Conservation (phyloP, 2,888 invertebrate species). For the Carabus problematicus region DNA sequence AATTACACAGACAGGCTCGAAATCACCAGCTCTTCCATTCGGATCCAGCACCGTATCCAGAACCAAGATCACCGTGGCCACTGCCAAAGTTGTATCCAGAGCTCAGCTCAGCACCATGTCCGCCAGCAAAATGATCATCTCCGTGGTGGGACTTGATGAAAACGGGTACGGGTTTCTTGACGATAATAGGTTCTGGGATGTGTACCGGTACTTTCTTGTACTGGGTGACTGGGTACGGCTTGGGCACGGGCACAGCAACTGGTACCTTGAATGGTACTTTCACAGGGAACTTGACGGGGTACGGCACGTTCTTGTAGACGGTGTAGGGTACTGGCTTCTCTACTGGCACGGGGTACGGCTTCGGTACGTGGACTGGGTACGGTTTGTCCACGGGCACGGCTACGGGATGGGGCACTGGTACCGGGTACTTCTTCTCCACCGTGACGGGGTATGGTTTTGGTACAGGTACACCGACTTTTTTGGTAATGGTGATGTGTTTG, state of each 20-base stretch:
- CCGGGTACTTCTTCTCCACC: conserved; percentile 37
- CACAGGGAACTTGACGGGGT: conserved; percentile 32
- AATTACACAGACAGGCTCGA: too few species aligned
- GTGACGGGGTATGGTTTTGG: conserved; percentile 36
- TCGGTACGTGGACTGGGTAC: conserved; percentile 34
- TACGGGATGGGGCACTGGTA: conserved; percentile 24
- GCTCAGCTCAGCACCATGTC: neutral
- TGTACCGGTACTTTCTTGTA: conserved; percentile 37
- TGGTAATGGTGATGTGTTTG: conserved; percentile 39
- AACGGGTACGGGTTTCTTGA: conserved; percentile 35
- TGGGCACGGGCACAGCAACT: conserved; percentile 23
- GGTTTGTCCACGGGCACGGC: conserved; percentile 31
- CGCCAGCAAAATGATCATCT: neutral
- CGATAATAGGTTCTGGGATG: conserved; percentile 31
- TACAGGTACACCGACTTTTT: conserved; percentile 31
- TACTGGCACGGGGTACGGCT: conserved; percentile 30
- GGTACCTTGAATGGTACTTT: conserved; percentile 28
- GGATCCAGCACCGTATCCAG: too few species aligned
- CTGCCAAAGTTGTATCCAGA: conserved; percentile 4
- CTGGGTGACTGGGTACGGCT: conserved; percentile 32
- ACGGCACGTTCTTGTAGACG: conserved; percentile 32
- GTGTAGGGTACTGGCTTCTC: conserved; percentile 39
- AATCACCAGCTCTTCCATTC: too few species aligned
- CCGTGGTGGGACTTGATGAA: conserved; percentile 27
- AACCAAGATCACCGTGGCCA: neutral